Percentiles rank a stretch among this genome's conserved stretches.
Evolutionary conservation across 2,797 vertebrate genomes (phyloP).

Genomic region (Manis javanica): DNA sequence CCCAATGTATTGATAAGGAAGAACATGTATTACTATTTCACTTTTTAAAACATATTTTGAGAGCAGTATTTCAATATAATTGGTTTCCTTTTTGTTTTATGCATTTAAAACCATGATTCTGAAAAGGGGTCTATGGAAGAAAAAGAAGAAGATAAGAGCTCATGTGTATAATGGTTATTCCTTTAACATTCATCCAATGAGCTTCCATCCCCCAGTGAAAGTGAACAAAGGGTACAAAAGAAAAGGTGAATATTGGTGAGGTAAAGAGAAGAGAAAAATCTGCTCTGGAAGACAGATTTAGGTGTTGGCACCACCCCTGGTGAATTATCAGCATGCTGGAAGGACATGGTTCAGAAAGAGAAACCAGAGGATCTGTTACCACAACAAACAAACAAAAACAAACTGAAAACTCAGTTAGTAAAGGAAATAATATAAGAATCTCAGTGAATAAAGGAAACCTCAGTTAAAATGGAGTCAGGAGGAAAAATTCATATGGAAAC

Average conservation of each 20-base stretch:
- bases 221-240: neutral
- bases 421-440: too few relatives aligned
- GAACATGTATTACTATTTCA: neutral
- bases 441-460: too few relatives aligned
- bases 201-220: neutral
- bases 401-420: too few relatives aligned
- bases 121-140: neutral
- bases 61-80: neutral
- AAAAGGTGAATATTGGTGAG: neutral
- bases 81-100: neutral
- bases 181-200: neutral
- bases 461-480: too few relatives aligned
- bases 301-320: neutral
- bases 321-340: neutral
- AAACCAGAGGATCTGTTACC: neutral
- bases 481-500: too few relatives aligned
- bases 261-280: neutral
- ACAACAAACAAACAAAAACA: neutral
- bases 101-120: neutral
- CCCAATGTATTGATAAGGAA: neutral
- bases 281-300: neutral
- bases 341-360: neutral
- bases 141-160: neutral
- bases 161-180: neutral
- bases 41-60: neutral